These are phyloP conservation scores for Pseudobourletiella spinata DNA, from an alignment of 1,140 invertebrate species.

Conservation along the genomic window DNA sequence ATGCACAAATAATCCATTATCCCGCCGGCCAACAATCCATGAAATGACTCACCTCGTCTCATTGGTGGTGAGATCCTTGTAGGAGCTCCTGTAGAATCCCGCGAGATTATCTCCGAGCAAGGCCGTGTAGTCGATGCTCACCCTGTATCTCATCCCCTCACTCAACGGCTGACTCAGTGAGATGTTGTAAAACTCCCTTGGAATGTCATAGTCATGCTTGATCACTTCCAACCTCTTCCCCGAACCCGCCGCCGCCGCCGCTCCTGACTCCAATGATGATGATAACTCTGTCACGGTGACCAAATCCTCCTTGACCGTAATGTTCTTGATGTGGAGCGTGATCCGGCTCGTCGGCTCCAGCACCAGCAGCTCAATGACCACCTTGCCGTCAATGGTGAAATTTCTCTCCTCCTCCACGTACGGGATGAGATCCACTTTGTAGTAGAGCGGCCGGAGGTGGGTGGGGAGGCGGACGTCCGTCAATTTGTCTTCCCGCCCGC, in stretches of 20 bases:
- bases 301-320: constrained; percentile 51
- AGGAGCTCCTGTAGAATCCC: constrained; percentile 82
- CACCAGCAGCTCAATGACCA: constrained; percentile 57
- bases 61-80: constrained; percentile 53
- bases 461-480: constrained; percentile 56
- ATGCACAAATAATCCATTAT: too few relatives aligned
- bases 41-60: constrained; percentile 47
- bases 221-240: neutral
- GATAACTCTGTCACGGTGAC: constrained; percentile 44
- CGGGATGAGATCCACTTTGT: constrained; percentile 59
- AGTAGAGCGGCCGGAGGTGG: constrained; percentile 55
- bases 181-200: constrained; percentile 34
- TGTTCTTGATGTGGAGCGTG: constrained; percentile 62
- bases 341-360: constrained; percentile 57
- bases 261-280: neutral
- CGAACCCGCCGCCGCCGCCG: neutral
- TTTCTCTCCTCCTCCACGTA: constrained; percentile 55
- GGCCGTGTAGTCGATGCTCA: constrained; percentile 22
- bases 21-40: too few relatives aligned
- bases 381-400: constrained; percentile 65
- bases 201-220: constrained; percentile 23
- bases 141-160: constrained; percentile 16
- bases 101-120: constrained; percentile 41
- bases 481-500: constrained; percentile 9
- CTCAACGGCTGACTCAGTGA: constrained; percentile 9